phyloP scores from a whole-genome alignment of 2,797 vertebrate genomes.

The Furcifer pardalis region DNA sequence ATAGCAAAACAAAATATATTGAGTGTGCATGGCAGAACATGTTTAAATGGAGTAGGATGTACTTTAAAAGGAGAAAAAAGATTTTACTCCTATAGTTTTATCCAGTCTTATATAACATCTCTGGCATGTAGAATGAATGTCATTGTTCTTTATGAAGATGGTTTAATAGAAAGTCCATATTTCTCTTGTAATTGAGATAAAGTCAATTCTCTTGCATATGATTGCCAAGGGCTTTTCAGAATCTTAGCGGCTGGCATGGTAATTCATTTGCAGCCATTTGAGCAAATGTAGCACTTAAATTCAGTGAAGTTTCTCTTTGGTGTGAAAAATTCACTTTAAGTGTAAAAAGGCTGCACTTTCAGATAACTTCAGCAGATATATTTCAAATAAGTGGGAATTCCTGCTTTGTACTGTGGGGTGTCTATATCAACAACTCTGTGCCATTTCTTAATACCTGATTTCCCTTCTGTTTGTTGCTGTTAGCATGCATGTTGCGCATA shows the following conservation, averaged over 20 bases:
- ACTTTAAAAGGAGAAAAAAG: fast-evolving
- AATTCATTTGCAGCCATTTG: slow-evolving; percentile 5
- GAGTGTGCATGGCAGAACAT: slow-evolving; percentile 12
- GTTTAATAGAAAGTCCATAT: slow-evolving; percentile 29
- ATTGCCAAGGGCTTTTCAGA: slow-evolving; percentile 12
- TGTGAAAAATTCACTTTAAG: neutral
- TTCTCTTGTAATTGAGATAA: slow-evolving; percentile 8
- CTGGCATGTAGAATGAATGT: slow-evolving; percentile 36
- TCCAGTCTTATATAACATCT: slow-evolving; percentile 37
- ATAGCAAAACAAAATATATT: slow-evolving; percentile 33
- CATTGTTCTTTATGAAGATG: slow-evolving; percentile 36
- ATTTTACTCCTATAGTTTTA: slow-evolving; percentile 30
- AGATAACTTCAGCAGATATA: slow-evolving; percentile 2
- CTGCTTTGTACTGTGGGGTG: no score
- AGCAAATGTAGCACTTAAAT: neutral
- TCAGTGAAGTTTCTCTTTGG: neutral
- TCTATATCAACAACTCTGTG: neutral
- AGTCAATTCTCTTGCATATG: neutral
- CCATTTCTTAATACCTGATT: neutral
- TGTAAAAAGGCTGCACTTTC: neutral
- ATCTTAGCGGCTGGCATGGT: neutral
- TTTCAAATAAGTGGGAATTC: slow-evolving; percentile 4
- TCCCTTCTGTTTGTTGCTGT: neutral
- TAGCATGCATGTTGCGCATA: neutral
- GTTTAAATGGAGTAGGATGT: slow-evolving; percentile 46